These are phyloP conservation scores for Agraylea sexmaculata DNA, from an alignment of 1,140 invertebrate species.

Conservation along the genomic window DNA sequence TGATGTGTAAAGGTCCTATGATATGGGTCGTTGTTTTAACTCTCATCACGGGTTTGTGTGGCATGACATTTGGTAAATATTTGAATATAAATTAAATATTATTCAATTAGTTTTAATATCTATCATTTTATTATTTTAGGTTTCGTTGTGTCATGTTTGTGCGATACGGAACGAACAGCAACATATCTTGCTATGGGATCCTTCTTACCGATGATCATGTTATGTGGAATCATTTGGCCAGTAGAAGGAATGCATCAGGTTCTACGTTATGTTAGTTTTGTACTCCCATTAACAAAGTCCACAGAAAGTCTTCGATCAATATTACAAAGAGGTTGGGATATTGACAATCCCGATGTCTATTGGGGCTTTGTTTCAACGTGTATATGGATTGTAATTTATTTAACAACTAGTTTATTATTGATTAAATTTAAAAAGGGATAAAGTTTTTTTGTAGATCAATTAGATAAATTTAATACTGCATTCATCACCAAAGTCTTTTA, in stretches of 20 bases:
- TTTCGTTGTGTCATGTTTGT: constrained; percentile 77
- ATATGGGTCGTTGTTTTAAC: constrained; percentile 64
- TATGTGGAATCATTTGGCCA: constrained; percentile 82
- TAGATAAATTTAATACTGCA: no score
- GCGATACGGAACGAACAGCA: constrained; percentile 81
- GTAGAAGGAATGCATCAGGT: constrained; percentile 71
- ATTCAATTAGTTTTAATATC: constrained; percentile 1
- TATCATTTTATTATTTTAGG: constrained; percentile 39
- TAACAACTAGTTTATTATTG: constrained; percentile 64
- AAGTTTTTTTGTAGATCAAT: no score
- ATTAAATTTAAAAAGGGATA: constrained; percentile 76
- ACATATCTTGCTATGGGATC: constrained; percentile 87
- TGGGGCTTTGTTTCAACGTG: constrained; percentile 73
- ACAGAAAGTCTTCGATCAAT: constrained; percentile 85
- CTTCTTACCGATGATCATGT: constrained; percentile 83
- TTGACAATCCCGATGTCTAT: constrained; percentile 67
- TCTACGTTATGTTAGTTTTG: constrained; percentile 63
- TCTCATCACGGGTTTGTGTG: constrained; percentile 75
- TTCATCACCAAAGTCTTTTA: no score
- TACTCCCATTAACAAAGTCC: constrained; percentile 82
- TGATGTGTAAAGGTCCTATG: constrained; percentile 69
- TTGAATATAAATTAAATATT: constrained; percentile 4
- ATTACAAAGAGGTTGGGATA: constrained; percentile 76
- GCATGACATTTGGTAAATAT: constrained; percentile 78
- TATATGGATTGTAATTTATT: constrained; percentile 73